Evolutionary conservation across 2,113 vertebrate species (phyloP), one percentile per base, ranked within the genome.

Genomic region (Falco punctatus): DNA sequence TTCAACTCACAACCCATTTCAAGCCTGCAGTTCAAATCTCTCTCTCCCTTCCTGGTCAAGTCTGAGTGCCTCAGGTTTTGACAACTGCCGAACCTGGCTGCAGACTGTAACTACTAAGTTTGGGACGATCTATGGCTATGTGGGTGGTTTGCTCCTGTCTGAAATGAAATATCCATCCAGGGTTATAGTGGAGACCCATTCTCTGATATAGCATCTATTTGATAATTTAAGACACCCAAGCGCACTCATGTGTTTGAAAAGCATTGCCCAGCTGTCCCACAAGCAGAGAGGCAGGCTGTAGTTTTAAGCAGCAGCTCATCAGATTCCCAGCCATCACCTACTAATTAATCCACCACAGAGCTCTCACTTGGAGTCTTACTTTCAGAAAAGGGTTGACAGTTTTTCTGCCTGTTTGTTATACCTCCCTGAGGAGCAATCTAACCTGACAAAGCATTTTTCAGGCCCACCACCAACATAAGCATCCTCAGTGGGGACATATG

Each of bases 291-390:
- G 51, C 51, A 78, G 72, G 73, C 79, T 92, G 44, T 86, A 87
- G 92, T 96, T 91, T 92, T 69, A 80, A 71, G 79, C 10, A 94
- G 52, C 71, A 67, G 64, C 44, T 96, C 71, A 65, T 69, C 86
- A 93, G 32, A 58, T 70, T 86, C 40, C 72, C 65, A 80, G 81
- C 33, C 54, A 0, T 66, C 74, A 85, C 72, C 81, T 74, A 52
- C 74, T 91, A 97, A 96, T 96, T 94, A 95, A 94, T 78, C 48
- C 74, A 81, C 40, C 2, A 0, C 66, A 92, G 74, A 79, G 17
- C 6, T 80, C 33, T 85, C 0, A 0, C 20, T 89, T 46, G 52
- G 10, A 86, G 46, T 49, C 70, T 81, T 48, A 46, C 48, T 92
- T 94, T 65, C 66, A 92, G 62, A 66, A 95, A 87, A 83, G 21